Evolutionary conservation across 2,888 invertebrate species (phyloP).

Genomic region (Plutella xylostella): DNA sequence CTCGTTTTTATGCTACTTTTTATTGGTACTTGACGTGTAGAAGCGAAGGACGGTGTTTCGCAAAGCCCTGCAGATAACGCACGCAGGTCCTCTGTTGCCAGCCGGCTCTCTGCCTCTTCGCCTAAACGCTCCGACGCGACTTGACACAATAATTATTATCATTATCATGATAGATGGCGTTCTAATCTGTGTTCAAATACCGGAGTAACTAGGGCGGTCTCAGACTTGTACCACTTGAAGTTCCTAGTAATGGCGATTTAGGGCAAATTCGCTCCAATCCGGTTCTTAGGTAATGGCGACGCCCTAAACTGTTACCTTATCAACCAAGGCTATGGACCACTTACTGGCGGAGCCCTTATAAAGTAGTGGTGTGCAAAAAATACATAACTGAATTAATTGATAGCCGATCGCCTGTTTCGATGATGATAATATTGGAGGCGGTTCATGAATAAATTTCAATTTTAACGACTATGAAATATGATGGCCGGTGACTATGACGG

Average conservation of each 20-base stretch:
- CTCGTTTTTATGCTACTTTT: constrained; percentile 17
- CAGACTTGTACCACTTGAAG: constrained; percentile 33
- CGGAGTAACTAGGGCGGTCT: constrained; percentile 31
- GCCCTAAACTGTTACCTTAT: constrained; percentile 34
- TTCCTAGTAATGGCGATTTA: constrained; percentile 47
- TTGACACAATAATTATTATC: constrained; percentile 27
- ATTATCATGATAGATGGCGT: constrained; percentile 31
- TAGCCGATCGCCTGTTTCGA: constrained; percentile 1
- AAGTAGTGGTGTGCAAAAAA: constrained; percentile 5
- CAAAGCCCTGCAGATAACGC: constrained; percentile 5
- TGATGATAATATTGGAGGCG: neutral
- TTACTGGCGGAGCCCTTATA: constrained; percentile 18
- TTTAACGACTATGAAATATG: too few relatives aligned
- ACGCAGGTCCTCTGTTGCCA: neutral
- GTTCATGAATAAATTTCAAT: neutral
- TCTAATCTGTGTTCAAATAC: constrained; percentile 26
- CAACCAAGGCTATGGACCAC: constrained; percentile 40
- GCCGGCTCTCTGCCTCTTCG: neutral
- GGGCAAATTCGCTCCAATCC: constrained; percentile 40
- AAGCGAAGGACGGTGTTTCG: constrained; percentile 12
- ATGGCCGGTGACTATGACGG: too few relatives aligned
- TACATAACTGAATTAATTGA: constrained; percentile 3
- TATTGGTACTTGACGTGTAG: constrained; percentile 17
- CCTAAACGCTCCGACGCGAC: neutral
- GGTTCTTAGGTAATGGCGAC: constrained; percentile 30